A percentile compares a stretch with the other conserved stretches of the same genome.
Evolutionary conservation across 2,113 vertebrate genomes (phyloP).

Genomic region (rabbit (Oryctolagus cuniculus)): mOryCun1.1 NC_091435.1:41751501-41752000

Average conservation of each 20-base stretch:
- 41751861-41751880: not conserved
- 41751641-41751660: not conserved
- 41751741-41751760: not conserved
- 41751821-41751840: not conserved
- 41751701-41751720: not conserved
- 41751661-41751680: not conserved
- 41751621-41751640: accelerated
- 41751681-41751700: not conserved
- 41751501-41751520: not conserved
- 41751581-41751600: not conserved
- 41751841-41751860: not conserved
- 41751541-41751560: not conserved
- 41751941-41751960: not conserved
- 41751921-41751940: not conserved
- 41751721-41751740: not conserved
- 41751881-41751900: not conserved
- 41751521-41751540: not conserved
- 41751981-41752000: not conserved
- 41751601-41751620: not conserved
- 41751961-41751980: not conserved
- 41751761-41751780: not conserved
- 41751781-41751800: not conserved
- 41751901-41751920: not conserved
- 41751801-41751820: not conserved
- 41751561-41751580: not conserved